Evolutionary conservation across 2,113 vertebrate genomes (phyloP).

Genomic region (Pedionomus torquatus): DNA sequence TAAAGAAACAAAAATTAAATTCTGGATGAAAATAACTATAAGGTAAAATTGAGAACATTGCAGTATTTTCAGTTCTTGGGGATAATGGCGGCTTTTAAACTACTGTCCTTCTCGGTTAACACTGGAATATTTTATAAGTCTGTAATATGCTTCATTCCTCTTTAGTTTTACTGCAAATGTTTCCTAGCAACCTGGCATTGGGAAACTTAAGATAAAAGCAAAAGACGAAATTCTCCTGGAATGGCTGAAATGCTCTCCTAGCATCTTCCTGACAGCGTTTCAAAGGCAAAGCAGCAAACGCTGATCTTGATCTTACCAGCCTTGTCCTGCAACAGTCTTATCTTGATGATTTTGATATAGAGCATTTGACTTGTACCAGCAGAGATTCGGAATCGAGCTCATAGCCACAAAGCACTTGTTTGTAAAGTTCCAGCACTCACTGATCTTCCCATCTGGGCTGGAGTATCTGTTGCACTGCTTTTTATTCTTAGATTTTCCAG

Average conservation of each 20-base stretch:
- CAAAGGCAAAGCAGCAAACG: not conserved
- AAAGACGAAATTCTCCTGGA: not conserved
- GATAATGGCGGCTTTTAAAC: not conserved
- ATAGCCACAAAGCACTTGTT: accelerated
- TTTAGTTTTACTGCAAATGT: not conserved
- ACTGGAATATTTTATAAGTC: not conserved
- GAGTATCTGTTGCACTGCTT: not conserved
- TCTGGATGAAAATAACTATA: not conserved
- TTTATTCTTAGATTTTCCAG: not conserved
- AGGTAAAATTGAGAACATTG: not conserved
- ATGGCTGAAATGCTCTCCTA: not conserved
- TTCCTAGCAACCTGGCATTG: not conserved
- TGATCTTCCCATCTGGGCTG: not conserved
- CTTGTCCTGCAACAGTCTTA: too few relatives aligned
- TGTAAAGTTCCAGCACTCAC: not conserved
- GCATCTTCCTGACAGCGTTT: not conserved
- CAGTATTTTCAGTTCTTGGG: not conserved
- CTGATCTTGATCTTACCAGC: accelerated
- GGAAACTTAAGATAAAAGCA: not conserved
- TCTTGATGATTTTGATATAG: not conserved
- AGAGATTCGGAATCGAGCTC: not conserved
- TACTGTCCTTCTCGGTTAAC: not conserved
- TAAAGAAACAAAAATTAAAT: not conserved
- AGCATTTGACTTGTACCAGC: accelerated
- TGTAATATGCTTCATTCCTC: not conserved